Conservation (phyloP, 2,113 vertebrate species). For the Dicrurus megarhynchus region DNA sequence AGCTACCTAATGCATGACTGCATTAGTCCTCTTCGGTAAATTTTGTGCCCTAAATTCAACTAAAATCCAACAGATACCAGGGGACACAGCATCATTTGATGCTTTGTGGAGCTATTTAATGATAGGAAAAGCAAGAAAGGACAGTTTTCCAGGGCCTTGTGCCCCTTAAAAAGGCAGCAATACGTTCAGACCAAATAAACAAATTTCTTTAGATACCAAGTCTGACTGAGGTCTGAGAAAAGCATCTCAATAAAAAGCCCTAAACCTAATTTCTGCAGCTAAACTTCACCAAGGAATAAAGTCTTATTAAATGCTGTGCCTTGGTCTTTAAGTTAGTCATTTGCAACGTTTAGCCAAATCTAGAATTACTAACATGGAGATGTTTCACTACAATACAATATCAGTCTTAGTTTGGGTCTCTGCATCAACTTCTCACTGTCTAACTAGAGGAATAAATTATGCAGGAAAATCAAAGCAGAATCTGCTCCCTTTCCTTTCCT, state of each 20-base stretch:
- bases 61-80: not conserved
- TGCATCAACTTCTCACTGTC: not conserved
- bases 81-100: not conserved
- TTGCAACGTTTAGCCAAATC: not conserved
- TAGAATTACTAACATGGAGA: not conserved
- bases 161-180: not conserved
- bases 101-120: not conserved
- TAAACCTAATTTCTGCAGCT: not conserved
- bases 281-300: not conserved
- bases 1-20: not conserved
- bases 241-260: not conserved
- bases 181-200: not conserved
- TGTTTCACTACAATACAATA: not conserved
- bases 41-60: not conserved
- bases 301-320: not conserved
- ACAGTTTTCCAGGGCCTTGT: not conserved
- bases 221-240: not conserved
- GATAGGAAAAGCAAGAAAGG: not conserved
- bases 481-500: not conserved
- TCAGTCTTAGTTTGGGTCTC: not conserved
- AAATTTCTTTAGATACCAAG: not conserved
- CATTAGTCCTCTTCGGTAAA: not conserved
- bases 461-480: not conserved
- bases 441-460: not conserved
- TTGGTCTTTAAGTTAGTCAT: not conserved